A percentile compares a stretch with the other conserved stretches of the same genome.
These are phyloP conservation scores for Deilephila elpenor DNA, from an alignment of 2,888 invertebrate species.

Conservation along the genomic window DNA sequence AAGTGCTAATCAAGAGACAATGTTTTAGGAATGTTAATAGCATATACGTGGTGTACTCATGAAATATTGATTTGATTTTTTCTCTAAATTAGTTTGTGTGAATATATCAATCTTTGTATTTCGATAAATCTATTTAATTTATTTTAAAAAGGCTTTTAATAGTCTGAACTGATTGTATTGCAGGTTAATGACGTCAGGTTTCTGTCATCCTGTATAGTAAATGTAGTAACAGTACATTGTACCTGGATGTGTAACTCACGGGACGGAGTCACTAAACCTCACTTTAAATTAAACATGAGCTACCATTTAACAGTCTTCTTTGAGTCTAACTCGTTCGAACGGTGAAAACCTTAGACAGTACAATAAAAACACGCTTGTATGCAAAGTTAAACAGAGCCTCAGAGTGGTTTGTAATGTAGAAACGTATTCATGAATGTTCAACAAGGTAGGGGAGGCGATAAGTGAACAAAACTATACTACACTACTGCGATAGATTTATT, in stretches of 20 bases:
- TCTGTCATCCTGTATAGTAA: not conserved
- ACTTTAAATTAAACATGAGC: constrained; percentile 11
- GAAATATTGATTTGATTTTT: too few species aligned
- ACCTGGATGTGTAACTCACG: not conserved
- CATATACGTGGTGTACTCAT: too few species aligned
- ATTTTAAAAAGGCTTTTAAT: too few species aligned
- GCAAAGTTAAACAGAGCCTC: constrained; percentile 30
- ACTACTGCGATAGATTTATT: not conserved
- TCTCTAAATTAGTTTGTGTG: too few species aligned
- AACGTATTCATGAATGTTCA: constrained; percentile 27
- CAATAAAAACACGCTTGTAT: constrained; percentile 22
- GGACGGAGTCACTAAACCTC: not conserved
- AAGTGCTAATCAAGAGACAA: too few species aligned
- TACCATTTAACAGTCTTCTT: constrained; percentile 2
- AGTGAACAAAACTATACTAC: constrained; percentile 3
- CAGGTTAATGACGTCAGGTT: too few species aligned
- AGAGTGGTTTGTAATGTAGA: constrained; percentile 24
- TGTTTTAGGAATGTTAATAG: too few species aligned
- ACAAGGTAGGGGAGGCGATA: constrained; percentile 17
- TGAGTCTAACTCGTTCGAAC: constrained; percentile 8
- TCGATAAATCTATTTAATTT: too few species aligned
- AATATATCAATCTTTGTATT: too few species aligned
- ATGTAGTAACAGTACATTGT: not conserved
- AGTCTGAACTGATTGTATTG: too few species aligned
- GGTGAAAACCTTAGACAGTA: constrained; percentile 5